phyloP scores from a whole-genome alignment of 2,888 invertebrate genomes.

The Macrosiphum euphorbiae region DNA sequence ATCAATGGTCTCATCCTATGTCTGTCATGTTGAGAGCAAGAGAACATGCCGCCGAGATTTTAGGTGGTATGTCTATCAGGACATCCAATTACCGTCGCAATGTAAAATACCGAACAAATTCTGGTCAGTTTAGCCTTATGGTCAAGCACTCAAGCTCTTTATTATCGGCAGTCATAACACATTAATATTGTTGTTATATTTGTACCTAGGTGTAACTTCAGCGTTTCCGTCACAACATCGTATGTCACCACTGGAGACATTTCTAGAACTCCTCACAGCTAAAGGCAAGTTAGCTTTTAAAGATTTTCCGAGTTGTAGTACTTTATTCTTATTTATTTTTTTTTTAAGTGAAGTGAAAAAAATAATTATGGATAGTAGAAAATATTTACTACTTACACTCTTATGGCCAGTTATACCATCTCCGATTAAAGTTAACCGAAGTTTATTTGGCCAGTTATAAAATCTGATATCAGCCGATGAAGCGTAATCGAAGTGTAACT shows the following conservation, averaged over 20 bases:
- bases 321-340: not conserved
- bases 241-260: conserved; percentile 85
- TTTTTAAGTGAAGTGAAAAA: not conserved
- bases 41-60: conserved; percentile 84
- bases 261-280: conserved; percentile 86
- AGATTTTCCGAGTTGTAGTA: not conserved
- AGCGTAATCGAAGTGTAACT: no score
- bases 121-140: conserved; percentile 13
- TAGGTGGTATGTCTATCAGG: conserved; percentile 78
- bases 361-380: not conserved
- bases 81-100: conserved; percentile 70
- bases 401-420: no score
- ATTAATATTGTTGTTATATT: not conserved
- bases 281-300: conserved; percentile 72
- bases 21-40: conserved; percentile 84
- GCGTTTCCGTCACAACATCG: conserved; percentile 81
- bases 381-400: not conserved
- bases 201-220: conserved; percentile 75
- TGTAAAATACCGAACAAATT: conserved; percentile 66
- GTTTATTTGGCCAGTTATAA: no score
- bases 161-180: not conserved
- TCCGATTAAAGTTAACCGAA: no score
- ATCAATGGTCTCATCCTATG: conserved; percentile 83
- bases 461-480: no score
- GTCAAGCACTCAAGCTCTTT: not conserved